These are phyloP conservation scores for Solea senegalensis DNA, from an alignment of 2,113 vertebrate species.

Conservation along the genomic window DNA sequence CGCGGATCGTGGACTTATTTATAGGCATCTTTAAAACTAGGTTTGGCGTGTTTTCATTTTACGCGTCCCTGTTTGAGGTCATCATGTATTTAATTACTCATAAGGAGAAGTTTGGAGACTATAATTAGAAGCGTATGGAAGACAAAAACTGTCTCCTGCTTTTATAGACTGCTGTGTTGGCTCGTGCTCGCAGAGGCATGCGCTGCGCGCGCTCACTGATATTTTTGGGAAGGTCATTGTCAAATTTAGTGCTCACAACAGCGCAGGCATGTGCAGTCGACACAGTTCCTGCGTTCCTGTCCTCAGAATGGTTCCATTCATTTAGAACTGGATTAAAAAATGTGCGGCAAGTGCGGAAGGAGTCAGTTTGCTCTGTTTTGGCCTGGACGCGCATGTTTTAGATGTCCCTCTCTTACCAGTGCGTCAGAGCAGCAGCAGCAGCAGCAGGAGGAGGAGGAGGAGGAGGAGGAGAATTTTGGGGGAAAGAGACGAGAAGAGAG, in stretches of 20 bases:
- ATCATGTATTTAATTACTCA: background rate
- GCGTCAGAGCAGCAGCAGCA: background rate
- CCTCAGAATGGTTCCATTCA: background rate
- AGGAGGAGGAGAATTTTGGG: background rate
- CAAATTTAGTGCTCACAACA: constrained; percentile 69
- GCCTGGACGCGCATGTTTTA: too few species aligned
- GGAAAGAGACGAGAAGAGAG: background rate
- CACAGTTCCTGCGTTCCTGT: constrained; percentile 26
- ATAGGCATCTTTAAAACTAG: too few species aligned
- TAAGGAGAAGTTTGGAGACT: background rate
- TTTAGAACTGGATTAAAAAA: background rate
- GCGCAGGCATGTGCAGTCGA: constrained; percentile 54
- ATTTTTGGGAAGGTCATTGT: constrained; percentile 80
- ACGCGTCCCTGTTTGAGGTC: background rate
- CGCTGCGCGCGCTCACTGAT: constrained; percentile 51
- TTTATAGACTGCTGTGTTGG: background rate
- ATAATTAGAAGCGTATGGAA: background rate
- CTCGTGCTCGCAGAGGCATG: background rate
- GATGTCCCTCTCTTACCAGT: too few species aligned
- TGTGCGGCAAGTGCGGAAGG: too few species aligned
- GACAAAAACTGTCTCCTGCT: background rate
- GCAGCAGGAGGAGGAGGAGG: background rate
- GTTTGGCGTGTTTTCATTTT: too few species aligned
- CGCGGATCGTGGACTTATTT: too few species aligned
- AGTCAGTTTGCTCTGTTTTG: too few species aligned